Conservation (phyloP, 2,888 invertebrate genomes). For the Leptinotarsa peninsularis region DNA sequence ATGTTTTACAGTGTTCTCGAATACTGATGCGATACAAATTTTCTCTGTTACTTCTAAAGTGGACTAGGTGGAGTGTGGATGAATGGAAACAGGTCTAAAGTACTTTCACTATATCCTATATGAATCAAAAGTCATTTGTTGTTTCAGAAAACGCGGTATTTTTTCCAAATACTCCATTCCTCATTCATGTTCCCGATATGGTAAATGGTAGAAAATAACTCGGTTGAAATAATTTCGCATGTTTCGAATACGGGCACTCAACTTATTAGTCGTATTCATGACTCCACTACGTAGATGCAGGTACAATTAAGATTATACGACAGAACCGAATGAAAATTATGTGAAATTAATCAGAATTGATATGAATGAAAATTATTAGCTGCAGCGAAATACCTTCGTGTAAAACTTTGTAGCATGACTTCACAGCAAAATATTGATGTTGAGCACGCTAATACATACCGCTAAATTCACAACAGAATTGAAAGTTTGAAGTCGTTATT, state of each 20-base stretch:
- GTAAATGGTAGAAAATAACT: no score
- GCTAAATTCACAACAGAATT: neutral
- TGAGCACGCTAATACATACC: neutral
- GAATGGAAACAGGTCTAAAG: no score
- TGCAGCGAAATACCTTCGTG: conserved; percentile 5
- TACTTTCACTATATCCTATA: no score
- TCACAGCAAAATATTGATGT: neutral
- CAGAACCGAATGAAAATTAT: neutral
- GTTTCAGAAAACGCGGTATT: no score
- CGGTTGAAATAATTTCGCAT: neutral
- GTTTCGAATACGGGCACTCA: neutral
- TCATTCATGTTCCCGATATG: no score
- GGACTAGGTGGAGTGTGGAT: no score
- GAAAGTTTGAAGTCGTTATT: neutral
- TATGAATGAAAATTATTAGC: conserved; percentile 9
- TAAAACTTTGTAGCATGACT: neutral
- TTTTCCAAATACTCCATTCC: no score
- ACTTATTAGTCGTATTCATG: neutral
- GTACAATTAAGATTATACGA: conserved; percentile 2
- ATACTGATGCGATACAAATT: no score
- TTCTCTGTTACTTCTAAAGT: no score
- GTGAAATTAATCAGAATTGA: conserved; percentile 7
- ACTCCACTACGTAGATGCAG: neutral
- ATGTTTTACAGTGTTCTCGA: no score
- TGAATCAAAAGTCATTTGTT: no score